Conservation (phyloP, 1,140 invertebrate species). For the Caenorhabditis remanei region DNA sequence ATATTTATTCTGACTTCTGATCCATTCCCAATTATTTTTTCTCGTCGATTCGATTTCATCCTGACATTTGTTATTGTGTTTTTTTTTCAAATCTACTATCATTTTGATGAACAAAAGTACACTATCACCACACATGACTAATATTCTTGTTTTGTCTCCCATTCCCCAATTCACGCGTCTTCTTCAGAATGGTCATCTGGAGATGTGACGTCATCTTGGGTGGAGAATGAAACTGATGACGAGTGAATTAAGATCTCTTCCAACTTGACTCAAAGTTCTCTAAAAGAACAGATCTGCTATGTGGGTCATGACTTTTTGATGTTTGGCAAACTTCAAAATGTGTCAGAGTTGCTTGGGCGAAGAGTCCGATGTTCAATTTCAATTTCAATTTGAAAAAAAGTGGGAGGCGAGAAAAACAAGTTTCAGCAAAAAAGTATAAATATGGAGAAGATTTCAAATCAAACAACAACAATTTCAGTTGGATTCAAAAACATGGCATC, state of each 20-base stretch:
- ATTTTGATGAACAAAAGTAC: background rate
- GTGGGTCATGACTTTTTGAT: background rate
- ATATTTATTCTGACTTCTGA: constrained; percentile 14
- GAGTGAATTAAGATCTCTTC: constrained; percentile 5
- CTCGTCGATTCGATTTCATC: background rate
- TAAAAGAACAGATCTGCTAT: background rate
- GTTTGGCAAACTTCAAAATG: constrained; percentile 11
- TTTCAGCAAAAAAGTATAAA: background rate
- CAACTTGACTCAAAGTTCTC: background rate
- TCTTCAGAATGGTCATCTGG: background rate
- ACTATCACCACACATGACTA: background rate
- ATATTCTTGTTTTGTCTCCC: background rate
- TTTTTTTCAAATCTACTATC: background rate
- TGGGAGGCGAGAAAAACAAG: background rate
- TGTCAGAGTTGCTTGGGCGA: background rate
- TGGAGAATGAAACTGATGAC: too few relatives aligned
- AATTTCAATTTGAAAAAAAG: background rate
- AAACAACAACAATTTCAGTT: constrained; percentile 19
- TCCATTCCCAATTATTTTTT: background rate
- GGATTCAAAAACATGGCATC: background rate
- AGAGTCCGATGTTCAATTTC: constrained; percentile 13
- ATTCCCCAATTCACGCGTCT: background rate
- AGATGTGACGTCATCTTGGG: constrained; percentile 7
- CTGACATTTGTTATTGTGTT: background rate
- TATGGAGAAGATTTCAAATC: background rate